phyloP scores from a whole-genome alignment of 2,797 vertebrate species.

The Eulemur albifrons region DNA sequence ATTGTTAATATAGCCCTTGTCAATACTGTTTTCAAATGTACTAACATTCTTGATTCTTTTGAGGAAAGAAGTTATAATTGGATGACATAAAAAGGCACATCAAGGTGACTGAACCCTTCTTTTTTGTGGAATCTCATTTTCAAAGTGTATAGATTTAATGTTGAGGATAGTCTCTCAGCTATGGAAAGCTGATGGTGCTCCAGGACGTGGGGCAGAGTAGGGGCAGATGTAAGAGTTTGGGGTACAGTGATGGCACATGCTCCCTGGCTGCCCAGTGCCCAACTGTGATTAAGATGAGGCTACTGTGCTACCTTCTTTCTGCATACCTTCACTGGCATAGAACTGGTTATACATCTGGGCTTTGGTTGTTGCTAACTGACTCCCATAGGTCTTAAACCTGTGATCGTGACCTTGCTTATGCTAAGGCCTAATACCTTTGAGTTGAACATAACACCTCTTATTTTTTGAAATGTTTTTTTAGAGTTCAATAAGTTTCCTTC shows the following conservation, averaged over 20 bases:
- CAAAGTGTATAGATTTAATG: not conserved
- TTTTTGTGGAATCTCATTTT: not conserved
- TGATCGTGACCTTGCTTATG: not conserved
- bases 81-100: not conserved
- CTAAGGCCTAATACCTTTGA: not conserved
- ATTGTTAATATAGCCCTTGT: not conserved
- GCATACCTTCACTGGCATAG: not conserved
- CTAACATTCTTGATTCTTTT: not conserved
- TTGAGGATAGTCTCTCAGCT: not conserved
- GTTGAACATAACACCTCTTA: not conserved
- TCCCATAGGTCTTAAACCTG: not conserved
- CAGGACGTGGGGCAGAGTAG: rapidly evolving
- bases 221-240: not conserved
- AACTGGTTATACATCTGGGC: not conserved
- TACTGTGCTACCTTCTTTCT: not conserved
- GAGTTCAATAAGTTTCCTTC: not conserved
- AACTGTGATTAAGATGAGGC: not conserved
- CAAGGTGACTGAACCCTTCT: not conserved
- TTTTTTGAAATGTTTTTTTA: not conserved
- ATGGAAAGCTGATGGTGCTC: not conserved
- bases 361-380: not conserved
- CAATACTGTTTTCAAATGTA: not conserved
- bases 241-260: rapidly evolving
- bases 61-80: not conserved
- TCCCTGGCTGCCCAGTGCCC: not conserved